These are phyloP conservation scores for Acrocephalus kingi DNA, from an alignment of 2,113 vertebrate genomes.

Conservation along the genomic window DNA sequence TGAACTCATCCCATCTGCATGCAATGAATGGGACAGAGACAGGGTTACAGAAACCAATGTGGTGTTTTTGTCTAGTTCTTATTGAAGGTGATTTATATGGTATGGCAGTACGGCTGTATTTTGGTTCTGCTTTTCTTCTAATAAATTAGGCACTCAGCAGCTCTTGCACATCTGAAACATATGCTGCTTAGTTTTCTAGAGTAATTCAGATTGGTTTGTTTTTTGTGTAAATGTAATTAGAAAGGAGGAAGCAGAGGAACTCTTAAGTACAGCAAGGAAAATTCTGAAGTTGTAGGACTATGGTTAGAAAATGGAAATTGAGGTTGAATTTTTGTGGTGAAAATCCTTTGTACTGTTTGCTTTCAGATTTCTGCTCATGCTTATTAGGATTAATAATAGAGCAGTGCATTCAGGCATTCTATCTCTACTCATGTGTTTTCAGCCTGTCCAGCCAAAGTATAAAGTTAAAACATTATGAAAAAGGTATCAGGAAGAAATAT, in stretches of 20 bases:
- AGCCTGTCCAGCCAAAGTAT: not conserved
- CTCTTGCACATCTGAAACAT: not conserved
- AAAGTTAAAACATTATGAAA: not conserved
- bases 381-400: not conserved
- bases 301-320: not conserved
- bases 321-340: not conserved
- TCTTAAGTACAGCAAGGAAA: not conserved
- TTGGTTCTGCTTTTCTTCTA: not conserved
- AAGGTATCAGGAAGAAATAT: not conserved
- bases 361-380: not conserved
- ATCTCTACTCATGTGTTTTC: not conserved
- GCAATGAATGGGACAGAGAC: not conserved
- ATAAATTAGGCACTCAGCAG: not conserved
- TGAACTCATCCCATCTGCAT: not conserved
- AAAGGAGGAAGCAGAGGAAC: not conserved
- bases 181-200: not conserved
- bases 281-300: not conserved
- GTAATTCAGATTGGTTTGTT: not conserved
- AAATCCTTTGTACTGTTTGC: not conserved
- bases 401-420: not conserved
- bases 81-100: not conserved
- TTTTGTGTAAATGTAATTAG: not conserved
- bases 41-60: rapidly evolving
- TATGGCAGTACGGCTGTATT: not conserved
- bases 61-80: not conserved